These are phyloP conservation scores for Steinernema khuongi DNA, from an alignment of 1,140 invertebrate genomes.

Conservation along the genomic window DNA sequence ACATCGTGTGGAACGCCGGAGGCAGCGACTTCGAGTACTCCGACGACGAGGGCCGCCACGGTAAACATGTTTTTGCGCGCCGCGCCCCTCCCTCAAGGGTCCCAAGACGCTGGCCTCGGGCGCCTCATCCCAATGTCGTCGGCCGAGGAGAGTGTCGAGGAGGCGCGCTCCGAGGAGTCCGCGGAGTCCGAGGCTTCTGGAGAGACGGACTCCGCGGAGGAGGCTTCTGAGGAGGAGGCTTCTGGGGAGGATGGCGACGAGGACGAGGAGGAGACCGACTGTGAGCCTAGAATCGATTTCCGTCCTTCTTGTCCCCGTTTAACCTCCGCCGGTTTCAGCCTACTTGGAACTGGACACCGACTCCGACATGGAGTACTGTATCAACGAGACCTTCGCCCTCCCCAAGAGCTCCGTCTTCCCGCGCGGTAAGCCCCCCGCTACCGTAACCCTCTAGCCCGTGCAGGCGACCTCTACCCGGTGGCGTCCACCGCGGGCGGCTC, in stretches of 20 bases:
- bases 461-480: slow-evolving; percentile 8
- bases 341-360: slow-evolving; percentile 30
- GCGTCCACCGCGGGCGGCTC: not conserved
- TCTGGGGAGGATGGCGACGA: slow-evolving; percentile 13
- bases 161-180: not conserved
- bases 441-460: not conserved
- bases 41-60: not conserved
- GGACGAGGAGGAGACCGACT: slow-evolving; percentile 27
- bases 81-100: not conserved
- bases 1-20: slow-evolving; percentile 6
- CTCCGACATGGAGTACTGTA: slow-evolving; percentile 30
- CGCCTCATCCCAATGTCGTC: slow-evolving; percentile 3
- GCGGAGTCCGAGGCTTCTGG: not conserved
- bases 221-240: not conserved
- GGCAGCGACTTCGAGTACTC: slow-evolving; percentile 12
- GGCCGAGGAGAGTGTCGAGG: not conserved
- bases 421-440: not conserved
- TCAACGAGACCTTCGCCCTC: slow-evolving; percentile 21
- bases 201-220: slow-evolving; percentile 9
- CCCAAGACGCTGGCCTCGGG: not conserved
- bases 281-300: too few relatives aligned
- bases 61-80: slow-evolving; percentile 5
- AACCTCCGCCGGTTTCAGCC: too few relatives aligned
- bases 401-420: slow-evolving; percentile 10
- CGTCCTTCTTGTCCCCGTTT: too few relatives aligned